Evolutionary conservation across 1,140 invertebrate genomes (phyloP), one percentile per base, ranked within the genome.

Genomic region (Leptopilina clavipes): DNA sequence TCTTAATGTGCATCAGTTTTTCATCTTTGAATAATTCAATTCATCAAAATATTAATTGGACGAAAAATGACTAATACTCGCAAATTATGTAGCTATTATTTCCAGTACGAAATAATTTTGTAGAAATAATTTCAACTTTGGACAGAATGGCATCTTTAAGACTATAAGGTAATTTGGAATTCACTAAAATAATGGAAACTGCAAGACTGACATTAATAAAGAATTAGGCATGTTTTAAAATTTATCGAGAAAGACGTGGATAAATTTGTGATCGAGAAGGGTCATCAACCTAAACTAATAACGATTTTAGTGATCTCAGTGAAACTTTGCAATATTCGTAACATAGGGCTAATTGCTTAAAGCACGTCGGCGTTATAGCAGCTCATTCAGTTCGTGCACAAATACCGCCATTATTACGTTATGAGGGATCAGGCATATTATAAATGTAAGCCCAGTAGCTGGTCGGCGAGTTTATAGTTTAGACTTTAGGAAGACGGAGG

Each of bases 401-500:
- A 82, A 79, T 81, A 83, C 84, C 83, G 83, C 84, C 83, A 89
- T 90, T 89, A 89, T 89, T 87, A 85, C 80, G 82, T 89, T 89
- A 86, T 78, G 83, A 87, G 83, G 79, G 82, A 85, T 86, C 83
- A 82, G 79, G 80, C 78, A 83, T 76, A 89, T 90, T 89, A 89
- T 89, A 88, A 84, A 84, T 81, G 87, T 83, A 90, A 90, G 86
- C 90, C 89, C 88, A 81, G 89, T 90, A 90, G 89, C 86, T 74
- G 76, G 73, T 81, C 80, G 84, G 81, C 80, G 84, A 75, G 81
- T 83, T 85, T 88, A 82, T 82, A 86, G 84, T 90, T 90, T 90
- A 90, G 87, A 86, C 84, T 87, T 89, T 83, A 83, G 79, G 77
- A 80, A 79, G 82, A 85, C 82, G 82, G 81, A 80, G n/a, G 81